Base-by-base conservation (phyloP, 2,113 vertebrate genomes). In the Ranitomeya imitator region DNA sequence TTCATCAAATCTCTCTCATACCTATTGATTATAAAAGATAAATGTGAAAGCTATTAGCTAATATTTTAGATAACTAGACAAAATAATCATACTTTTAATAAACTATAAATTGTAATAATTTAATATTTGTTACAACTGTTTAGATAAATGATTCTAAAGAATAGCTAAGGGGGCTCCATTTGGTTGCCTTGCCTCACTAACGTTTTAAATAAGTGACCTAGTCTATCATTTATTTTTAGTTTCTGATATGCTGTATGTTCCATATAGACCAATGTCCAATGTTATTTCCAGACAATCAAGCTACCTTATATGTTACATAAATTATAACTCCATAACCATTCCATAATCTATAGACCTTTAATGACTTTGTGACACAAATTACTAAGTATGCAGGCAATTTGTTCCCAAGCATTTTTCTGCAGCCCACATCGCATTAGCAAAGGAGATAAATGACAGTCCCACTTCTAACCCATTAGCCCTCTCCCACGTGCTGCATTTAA, bases 401-500 rank as follows among this genome's bases (percentile, higher is more conserved):
- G 61, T 84, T 85, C 26, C 19, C 81, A 61, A n/a, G 52, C 16
- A 21, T 86, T 82, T 69, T 85, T 89, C 76, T n/a, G 54, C 74
- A n/a, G 79, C 81, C 77, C 81, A 73, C 52, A 54, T 73, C 59
- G n/a, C 81, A 88, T 88, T 88, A 77, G 37, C 31, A 51, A 65
- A 13, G 61, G 73, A 88, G 87, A 88, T 84, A 88, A 88, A 88
- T 84, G 82, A 69, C 87, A 85, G 21, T n/a, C 81, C 16, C 63
- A 57, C 82, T 85, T 85, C 73, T 79, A 84, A 55, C 80, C 87
- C 81, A 88, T 88, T 88, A 88, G 87, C 87, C 77, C 80, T 83
- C 87, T 55, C 87, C 87, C 87, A 83, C 87, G 57, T 88, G 80
- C 87, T 67, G 80, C 71, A 88, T 88, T 88, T 84, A 86, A 78